Evolutionary conservation across 2,113 vertebrate species (phyloP).

Genomic region (Alexandromys fortis): DNA sequence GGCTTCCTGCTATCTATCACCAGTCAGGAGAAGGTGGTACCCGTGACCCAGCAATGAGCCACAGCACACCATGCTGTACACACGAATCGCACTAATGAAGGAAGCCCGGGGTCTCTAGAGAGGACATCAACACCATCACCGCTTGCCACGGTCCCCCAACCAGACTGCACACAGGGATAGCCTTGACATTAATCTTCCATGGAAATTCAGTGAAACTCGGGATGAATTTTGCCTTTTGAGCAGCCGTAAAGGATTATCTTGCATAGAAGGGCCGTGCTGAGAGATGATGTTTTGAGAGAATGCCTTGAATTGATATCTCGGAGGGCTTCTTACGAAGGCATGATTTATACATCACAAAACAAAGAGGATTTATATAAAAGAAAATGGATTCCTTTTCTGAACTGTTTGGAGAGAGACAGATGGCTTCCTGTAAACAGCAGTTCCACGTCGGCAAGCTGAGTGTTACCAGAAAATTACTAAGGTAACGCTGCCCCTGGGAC

Average conservation of each 20-base stretch:
- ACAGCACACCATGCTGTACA: not conserved
- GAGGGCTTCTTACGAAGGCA: constrained; percentile 83
- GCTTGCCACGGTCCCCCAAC: not conserved
- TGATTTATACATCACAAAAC: constrained; percentile 87
- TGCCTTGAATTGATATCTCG: constrained; percentile 85
- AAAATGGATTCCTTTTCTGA: constrained; percentile 86
- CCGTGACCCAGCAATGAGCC: not conserved
- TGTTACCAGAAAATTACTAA: constrained; percentile 77
- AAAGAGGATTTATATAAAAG: constrained; percentile 85
- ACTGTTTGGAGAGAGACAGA: constrained; percentile 85
- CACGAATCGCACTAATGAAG: not conserved
- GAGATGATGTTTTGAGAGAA: constrained; percentile 80
- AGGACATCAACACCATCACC: not conserved
- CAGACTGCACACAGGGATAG: not conserved
- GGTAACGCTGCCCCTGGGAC: constrained; percentile 63
- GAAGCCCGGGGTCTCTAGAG: not conserved
- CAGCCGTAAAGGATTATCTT: constrained; percentile 77
- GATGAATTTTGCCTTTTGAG: constrained; percentile 75
- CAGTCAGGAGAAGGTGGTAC: not conserved
- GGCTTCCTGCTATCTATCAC: not conserved
- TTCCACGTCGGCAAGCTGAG: constrained; percentile 75
- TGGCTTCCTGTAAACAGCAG: constrained; percentile 78
- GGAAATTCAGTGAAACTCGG: constrained; percentile 76
- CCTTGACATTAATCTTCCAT: not conserved
- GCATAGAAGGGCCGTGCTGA: constrained; percentile 77